Evolutionary conservation across 2,113 vertebrate genomes (phyloP).

Genomic region (Tympanuchus pallidicinctus): DNA sequence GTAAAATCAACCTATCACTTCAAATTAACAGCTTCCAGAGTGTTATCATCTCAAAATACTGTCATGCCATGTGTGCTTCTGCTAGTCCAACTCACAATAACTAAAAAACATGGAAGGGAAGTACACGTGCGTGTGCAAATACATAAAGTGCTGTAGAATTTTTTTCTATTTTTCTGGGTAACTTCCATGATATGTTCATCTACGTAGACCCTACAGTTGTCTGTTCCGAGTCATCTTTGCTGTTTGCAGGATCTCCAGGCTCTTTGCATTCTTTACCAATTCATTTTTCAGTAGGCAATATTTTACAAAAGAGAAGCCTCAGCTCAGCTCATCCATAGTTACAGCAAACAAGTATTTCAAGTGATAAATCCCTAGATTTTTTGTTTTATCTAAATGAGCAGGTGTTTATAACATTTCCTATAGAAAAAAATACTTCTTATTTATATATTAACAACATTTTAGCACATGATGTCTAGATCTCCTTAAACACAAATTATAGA

Average conservation of each 20-base stretch:
- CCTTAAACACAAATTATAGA: neutral
- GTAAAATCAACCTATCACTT: neutral
- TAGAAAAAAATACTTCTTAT: neutral
- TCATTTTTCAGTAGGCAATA: neutral
- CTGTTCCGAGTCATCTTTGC: neutral
- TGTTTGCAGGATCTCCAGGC: neutral
- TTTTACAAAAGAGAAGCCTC: neutral
- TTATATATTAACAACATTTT: neutral
- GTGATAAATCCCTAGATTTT: neutral
- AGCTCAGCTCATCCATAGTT: neutral
- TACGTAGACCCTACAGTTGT: neutral
- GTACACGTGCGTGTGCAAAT: neutral
- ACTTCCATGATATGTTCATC: neutral
- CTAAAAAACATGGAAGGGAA: neutral
- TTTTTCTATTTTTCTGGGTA: neutral
- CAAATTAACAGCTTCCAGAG: slow-evolving; percentile 1
- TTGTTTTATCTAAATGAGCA: neutral
- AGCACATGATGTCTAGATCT: neutral
- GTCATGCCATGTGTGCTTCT: neutral
- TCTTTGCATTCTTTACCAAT: neutral
- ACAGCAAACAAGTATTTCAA: neutral
- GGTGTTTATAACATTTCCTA: neutral
- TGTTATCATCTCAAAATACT: neutral
- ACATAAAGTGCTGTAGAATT: neutral
- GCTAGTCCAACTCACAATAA: neutral